phyloP scores from a whole-genome alignment of 2,888 invertebrate genomes.

The Drosophila tanythrix region DNA sequence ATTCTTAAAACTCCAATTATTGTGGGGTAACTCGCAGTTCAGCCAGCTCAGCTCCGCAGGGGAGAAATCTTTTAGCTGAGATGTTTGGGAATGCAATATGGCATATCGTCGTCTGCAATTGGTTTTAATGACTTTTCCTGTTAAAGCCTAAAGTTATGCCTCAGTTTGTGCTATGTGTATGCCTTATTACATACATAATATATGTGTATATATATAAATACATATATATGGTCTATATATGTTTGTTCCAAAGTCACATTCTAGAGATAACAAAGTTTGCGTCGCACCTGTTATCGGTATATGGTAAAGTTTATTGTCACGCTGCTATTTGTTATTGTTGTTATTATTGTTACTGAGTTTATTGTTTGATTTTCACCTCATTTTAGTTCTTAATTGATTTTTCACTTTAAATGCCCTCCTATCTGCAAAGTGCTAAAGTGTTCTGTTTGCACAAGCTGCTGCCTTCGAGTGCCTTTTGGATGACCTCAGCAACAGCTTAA shows the following conservation, averaged over 20 bases:
- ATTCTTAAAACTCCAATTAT: not conserved
- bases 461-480: constrained; percentile 50
- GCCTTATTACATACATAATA: constrained; percentile 6
- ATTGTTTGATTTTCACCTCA: constrained; percentile 71
- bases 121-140: constrained; percentile 49
- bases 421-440: constrained; percentile 42
- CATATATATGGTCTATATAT: not conserved
- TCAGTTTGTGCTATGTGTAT: constrained; percentile 36
- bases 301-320: constrained; percentile 71
- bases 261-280: constrained; percentile 55
- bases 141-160: constrained; percentile 75
- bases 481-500: constrained; percentile 60
- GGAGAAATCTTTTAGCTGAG: constrained; percentile 16
- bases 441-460: constrained; percentile 48
- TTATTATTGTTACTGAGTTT: constrained; percentile 62
- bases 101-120: constrained; percentile 19
- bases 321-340: constrained; percentile 24
- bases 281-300: constrained; percentile 63
- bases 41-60: not conserved
- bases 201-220: not conserved
- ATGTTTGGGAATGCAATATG: constrained; percentile 22
- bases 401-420: constrained; percentile 44
- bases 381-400: constrained; percentile 74
- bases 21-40: constrained; percentile 7
- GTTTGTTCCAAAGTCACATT: constrained; percentile 5